Percentiles rank a stretch among this genome's conserved stretches.
phyloP scores from a whole-genome alignment of 2,888 invertebrate species.

The Scaptomyza cyrtandrae region DNA sequence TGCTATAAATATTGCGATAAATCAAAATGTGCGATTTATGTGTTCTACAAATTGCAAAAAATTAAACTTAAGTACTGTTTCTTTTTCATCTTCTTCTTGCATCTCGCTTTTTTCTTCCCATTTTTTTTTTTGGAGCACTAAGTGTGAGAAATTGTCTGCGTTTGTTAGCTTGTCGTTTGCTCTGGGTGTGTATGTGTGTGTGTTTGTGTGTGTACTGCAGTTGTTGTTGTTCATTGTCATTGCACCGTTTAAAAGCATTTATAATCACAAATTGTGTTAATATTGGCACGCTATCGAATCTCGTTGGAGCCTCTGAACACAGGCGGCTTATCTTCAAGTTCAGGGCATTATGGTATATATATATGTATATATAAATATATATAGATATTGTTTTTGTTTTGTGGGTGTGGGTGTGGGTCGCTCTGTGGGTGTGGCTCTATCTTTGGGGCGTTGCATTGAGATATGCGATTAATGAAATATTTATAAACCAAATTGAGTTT shows the following conservation, averaged over 20 bases:
- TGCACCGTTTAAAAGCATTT: conserved; percentile 77
- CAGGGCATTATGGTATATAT: conserved; percentile 47
- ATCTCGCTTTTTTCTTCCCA: conserved; percentile 7
- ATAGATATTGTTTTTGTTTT: conserved; percentile 14
- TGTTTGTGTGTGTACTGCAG: conserved; percentile 28
- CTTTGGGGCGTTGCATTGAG: conserved; percentile 36
- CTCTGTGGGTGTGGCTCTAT: conserved; percentile 41
- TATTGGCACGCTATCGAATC: conserved; percentile 76
- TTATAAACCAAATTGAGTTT: conserved; percentile 76
- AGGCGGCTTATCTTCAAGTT: conserved; percentile 64
- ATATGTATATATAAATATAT: background rate
- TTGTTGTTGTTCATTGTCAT: conserved; percentile 77
- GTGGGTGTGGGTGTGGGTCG: conserved; percentile 37
- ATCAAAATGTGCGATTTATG: conserved; percentile 81
- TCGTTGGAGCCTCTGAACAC: conserved; percentile 38
- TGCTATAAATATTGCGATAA: conserved; percentile 81
- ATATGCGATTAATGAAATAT: conserved; percentile 72
- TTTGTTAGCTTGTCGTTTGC: conserved; percentile 54
- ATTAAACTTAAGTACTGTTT: conserved; percentile 80
- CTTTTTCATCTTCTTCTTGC: conserved; percentile 31
- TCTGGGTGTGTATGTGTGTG: conserved; percentile 29
- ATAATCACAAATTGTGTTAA: conserved; percentile 80
- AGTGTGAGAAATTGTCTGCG: conserved; percentile 79
- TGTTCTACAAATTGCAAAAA: conserved; percentile 81
- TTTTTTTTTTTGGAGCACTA: conserved; percentile 49